Conservation (phyloP, 1,140 invertebrate genomes). For the Saccostrea echinata region DNA sequence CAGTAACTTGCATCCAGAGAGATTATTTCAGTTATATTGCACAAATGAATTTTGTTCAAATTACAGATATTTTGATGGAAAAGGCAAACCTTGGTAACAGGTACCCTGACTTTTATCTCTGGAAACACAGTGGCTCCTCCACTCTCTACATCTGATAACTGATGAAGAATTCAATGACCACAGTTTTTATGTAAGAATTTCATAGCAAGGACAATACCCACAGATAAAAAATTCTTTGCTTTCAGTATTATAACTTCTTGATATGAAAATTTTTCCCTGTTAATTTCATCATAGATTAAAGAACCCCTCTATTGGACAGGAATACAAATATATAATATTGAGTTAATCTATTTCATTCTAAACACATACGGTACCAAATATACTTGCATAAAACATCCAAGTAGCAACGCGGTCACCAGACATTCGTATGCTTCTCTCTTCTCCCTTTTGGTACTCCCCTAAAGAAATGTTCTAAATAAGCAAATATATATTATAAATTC, state of each 20-base stretch:
- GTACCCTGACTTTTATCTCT: background rate
- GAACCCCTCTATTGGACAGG: too few relatives aligned
- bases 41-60: too few relatives aligned
- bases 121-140: background rate
- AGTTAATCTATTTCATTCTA: too few relatives aligned
- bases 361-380: background rate
- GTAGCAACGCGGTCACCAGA: background rate
- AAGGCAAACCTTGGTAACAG: background rate
- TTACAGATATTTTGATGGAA: background rate
- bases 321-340: too few relatives aligned
- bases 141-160: background rate
- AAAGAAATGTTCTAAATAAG: conserved; percentile 17
- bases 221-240: too few relatives aligned
- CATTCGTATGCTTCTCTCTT: background rate
- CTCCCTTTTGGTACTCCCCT: background rate
- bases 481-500: background rate
- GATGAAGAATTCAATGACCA: background rate
- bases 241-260: too few relatives aligned
- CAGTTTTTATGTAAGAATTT: too few relatives aligned
- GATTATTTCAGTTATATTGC: too few relatives aligned
- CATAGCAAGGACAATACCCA: too few relatives aligned
- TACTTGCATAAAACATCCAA: conserved; percentile 7
- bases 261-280: too few relatives aligned
- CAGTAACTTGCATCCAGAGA: too few relatives aligned
- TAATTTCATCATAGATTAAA: too few relatives aligned